These are phyloP conservation scores for Scleropages formosus DNA, from an alignment of 2,797 vertebrate species.

Conservation along the genomic window DNA sequence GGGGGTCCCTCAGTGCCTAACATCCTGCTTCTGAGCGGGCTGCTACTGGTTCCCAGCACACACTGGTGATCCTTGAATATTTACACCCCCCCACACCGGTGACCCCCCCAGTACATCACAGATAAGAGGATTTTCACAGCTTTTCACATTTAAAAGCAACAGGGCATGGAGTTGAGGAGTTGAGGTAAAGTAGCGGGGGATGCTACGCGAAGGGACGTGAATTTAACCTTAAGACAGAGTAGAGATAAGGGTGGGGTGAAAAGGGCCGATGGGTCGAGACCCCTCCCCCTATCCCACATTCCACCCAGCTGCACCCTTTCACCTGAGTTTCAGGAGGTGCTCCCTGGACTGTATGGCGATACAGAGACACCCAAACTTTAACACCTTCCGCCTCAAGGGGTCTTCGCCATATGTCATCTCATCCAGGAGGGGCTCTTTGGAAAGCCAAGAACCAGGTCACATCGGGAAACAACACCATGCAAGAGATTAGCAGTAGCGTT, in stretches of 20 bases:
- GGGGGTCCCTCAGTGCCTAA: no score
- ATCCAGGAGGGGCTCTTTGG: conserved; percentile 26
- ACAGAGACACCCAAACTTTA: conserved; percentile 42
- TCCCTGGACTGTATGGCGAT: neutral
- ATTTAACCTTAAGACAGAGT: conserved; percentile 35
- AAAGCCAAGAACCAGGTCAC: no score
- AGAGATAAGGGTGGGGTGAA: neutral
- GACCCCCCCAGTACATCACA: conserved; percentile 55
- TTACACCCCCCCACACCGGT: conserved; percentile 56
- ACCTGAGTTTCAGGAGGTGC: neutral
- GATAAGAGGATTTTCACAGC: conserved; percentile 75
- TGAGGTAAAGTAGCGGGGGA: no score
- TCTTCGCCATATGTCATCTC: conserved; percentile 48
- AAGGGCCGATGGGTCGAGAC: neutral
- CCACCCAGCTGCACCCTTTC: no score
- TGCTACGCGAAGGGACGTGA: conserved; percentile 23
- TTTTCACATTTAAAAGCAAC: conserved; percentile 73
- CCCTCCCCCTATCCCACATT: neutral
- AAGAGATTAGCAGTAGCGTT: no score
- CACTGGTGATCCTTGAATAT: conserved; percentile 32
- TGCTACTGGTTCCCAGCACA: conserved; percentile 11
- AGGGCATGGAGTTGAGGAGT: conserved; percentile 24
- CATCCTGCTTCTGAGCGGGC: no score
- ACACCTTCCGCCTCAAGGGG: conserved; percentile 45
- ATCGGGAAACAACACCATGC: no score